Percentiles rank a stretch among this genome's conserved stretches.
Evolutionary conservation across 2,888 invertebrate species (phyloP).

Genomic region (Drosophila tanythrix): DNA sequence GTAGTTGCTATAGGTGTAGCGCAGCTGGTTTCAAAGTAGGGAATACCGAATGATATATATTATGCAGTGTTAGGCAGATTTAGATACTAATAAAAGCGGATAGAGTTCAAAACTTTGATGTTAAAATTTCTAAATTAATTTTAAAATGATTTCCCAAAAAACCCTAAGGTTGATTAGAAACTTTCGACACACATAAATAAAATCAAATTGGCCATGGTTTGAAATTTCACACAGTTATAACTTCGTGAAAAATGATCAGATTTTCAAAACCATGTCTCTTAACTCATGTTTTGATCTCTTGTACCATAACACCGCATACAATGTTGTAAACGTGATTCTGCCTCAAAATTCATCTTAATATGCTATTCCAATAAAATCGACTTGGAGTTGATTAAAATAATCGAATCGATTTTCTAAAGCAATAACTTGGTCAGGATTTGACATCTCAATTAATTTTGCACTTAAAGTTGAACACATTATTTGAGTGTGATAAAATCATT

Average conservation of each 20-base stretch:
- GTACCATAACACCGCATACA: too few relatives aligned
- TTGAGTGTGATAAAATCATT: not conserved
- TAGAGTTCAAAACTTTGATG: not conserved
- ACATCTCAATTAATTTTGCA: not conserved
- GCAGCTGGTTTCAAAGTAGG: conserved; percentile 54
- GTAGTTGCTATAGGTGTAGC: conserved; percentile 80
- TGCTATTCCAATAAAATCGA: not conserved
- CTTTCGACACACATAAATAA: not conserved
- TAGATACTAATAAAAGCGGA: not conserved
- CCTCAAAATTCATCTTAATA: too few relatives aligned
- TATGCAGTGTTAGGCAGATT: not conserved
- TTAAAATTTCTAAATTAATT: not conserved
- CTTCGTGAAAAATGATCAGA: not conserved
- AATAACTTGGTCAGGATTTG: not conserved
- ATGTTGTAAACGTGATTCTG: too few relatives aligned
- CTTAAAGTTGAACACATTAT: not conserved
- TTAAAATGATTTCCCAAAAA: not conserved
- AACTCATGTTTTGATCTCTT: not conserved
- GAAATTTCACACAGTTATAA: not conserved
- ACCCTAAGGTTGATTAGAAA: not conserved
- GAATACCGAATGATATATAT: not conserved
- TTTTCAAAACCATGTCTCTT: not conserved
- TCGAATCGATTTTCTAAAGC: not conserved
- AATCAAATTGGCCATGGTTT: not conserved
- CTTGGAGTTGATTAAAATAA: not conserved